These are phyloP conservation scores for Acanthurus tractus DNA, from an alignment of 2,797 vertebrate genomes.

Conservation along the genomic window DNA sequence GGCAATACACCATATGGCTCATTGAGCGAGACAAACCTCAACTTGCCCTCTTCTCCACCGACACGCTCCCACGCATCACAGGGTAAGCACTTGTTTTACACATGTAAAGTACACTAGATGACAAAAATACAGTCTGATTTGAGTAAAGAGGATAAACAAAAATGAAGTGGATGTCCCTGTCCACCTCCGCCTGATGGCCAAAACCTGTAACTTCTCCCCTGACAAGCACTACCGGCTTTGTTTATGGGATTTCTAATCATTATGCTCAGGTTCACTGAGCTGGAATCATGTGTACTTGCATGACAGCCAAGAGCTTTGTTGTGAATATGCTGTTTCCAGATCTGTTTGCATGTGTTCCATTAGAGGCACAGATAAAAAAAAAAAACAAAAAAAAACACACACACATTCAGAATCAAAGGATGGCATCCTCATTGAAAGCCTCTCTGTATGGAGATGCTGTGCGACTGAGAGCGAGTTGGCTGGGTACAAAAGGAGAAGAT, in stretches of 20 bases:
- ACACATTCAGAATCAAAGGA: constrained; percentile 21
- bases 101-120: background rate
- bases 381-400: too few species aligned
- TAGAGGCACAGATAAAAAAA: constrained; percentile 6
- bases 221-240: background rate
- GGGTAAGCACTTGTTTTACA: constrained; percentile 77
- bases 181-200: background rate
- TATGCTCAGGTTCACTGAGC: background rate
- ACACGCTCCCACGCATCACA: constrained; percentile 81
- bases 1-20: constrained; percentile 85
- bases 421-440: constrained; percentile 14
- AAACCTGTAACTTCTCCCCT: background rate
- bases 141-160: background rate
- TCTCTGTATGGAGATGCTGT: constrained; percentile 22
- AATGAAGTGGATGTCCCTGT: background rate
- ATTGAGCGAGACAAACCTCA: constrained; percentile 84
- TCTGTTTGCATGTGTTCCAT: constrained; percentile 26
- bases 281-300: background rate
- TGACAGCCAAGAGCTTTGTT: constrained; percentile 16
- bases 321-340: constrained; percentile 13
- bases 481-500: background rate
- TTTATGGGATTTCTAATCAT: background rate
- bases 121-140: background rate
- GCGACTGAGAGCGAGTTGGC: background rate
- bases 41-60: constrained; percentile 81